Percentiles rank a stretch among this genome's conserved stretches.
Conservation (phyloP, 92 coral and sea anemone genomes). For the Diadumene lineata region DNA sequence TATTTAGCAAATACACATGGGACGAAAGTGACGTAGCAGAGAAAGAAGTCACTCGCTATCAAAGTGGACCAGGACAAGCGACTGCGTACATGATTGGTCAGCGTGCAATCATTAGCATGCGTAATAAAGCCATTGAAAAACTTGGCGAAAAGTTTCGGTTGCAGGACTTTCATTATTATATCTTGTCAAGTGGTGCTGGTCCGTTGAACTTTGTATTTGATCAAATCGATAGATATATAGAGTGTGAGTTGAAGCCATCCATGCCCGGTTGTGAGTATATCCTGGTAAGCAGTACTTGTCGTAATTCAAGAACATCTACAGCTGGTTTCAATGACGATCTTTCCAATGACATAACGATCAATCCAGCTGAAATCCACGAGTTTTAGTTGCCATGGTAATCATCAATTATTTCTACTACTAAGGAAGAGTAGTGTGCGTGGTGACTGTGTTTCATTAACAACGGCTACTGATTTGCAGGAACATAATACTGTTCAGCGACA, state of each 20-base stretch:
- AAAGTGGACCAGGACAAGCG: slow-evolving; percentile 97
- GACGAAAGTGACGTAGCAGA: slow-evolving; percentile 90
- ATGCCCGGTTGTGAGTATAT: slow-evolving; percentile 48
- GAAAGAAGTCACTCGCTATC: slow-evolving; percentile 95
- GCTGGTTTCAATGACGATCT: neutral
- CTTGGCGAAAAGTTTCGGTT: slow-evolving; percentile 66
- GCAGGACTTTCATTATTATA: slow-evolving; percentile 86
- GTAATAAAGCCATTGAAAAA: slow-evolving; percentile 58
- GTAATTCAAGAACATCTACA: neutral
- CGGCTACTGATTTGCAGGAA: too few species aligned
- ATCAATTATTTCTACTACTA: neutral
- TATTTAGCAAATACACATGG: slow-evolving; percentile 83
- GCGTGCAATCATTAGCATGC: slow-evolving; percentile 76
- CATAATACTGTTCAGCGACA: too few species aligned
- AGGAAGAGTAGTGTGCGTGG: too few species aligned
- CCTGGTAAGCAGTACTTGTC: slow-evolving; percentile 15
- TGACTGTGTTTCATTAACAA: too few species aligned
- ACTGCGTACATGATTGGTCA: slow-evolving; percentile 97
- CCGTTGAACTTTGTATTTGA: slow-evolving; percentile 65
- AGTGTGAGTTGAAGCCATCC: slow-evolving; percentile 45
- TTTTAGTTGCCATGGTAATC: neutral
- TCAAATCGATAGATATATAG: slow-evolving; percentile 59
- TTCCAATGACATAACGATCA: slow-evolving; percentile 1
- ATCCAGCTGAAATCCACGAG: slow-evolving; percentile 20
- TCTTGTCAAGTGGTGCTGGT: slow-evolving; percentile 76